Evolutionary conservation across 2,113 vertebrate species (phyloP), one percentile per base, ranked within the genome.

Genomic region (Pogonocichla stellata): DNA sequence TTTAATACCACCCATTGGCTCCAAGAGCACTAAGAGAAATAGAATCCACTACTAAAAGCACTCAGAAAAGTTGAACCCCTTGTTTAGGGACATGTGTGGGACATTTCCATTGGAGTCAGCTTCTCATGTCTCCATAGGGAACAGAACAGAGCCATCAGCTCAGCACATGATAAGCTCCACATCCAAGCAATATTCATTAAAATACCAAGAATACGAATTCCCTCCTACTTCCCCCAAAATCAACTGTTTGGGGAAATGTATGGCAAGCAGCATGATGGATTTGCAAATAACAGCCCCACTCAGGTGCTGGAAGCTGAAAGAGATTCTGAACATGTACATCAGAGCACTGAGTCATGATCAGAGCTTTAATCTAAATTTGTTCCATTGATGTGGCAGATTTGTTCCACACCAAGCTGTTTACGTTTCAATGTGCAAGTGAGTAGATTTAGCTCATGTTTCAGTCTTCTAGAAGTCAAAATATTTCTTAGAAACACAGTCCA

Each of bases 361-460:
- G 51, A 74, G 58, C 22, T 69, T 75, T 64, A 53, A 86, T 45
- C 69, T 61, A 53, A 78, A 81, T 78, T 70, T 70, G 56, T 65
- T 61, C 80, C 34, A 40, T 13, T 45, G 60, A 73, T 45, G 69
- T 36, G 34, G 57, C 47, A 66, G 72, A 77, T 92, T 67, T 62
- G 51, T 80, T 93, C 81, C 51, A 80, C 62, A 42, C 34, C 73
- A 69, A 62, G 56, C 50, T 73, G 62, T 25, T 80, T 72, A 26
- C 0, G 0, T 75, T 86, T 62, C 1, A 4, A 57, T 43, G 36
- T 70, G 48, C 8, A 50, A 61, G 48, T 12, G 24, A 85, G n/a
- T 7, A 70, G 73, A 80, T 84, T 87, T 29, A 91, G 50, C 20
- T 91, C 47, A 14, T 15, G n/a, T 60, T 88, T 72, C 87, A 78